phyloP scores from a whole-genome alignment of 2,113 vertebrate genomes.

The Dinomys branickii region DNA sequence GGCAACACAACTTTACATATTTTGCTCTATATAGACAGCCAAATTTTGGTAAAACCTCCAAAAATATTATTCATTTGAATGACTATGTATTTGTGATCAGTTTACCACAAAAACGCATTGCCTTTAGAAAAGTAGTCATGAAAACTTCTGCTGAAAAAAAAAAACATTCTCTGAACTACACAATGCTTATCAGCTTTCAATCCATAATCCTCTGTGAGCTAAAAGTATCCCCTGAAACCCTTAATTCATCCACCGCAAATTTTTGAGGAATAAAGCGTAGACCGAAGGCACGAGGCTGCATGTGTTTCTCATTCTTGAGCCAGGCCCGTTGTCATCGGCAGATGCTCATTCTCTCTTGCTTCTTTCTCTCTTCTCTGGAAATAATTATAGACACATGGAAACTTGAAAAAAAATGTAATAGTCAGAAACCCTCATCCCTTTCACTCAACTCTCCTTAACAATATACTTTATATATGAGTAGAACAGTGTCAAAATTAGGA shows the following conservation, averaged over 20 bases:
- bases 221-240: not conserved
- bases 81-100: not conserved
- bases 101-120: conserved; percentile 9
- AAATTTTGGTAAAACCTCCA: not conserved
- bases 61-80: not conserved
- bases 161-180: conserved; percentile 1
- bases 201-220: not conserved
- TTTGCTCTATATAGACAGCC: not conserved
- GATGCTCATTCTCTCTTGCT: not conserved
- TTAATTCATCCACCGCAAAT: not conserved
- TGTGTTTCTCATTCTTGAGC: not conserved
- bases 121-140: conserved; percentile 1
- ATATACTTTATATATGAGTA: not conserved
- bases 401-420: not conserved
- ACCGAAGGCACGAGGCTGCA: not conserved
- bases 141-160: conserved; percentile 10
- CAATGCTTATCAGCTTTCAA: not conserved
- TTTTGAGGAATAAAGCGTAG: not conserved
- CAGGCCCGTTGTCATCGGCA: not conserved
- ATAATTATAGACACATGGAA: not conserved
- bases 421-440: not conserved
- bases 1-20: not conserved
- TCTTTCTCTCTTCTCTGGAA: not conserved
- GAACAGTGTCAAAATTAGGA: not conserved
- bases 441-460: not conserved